phyloP scores from a whole-genome alignment of 2,888 invertebrate genomes.

The Philonicus albiceps region DNA sequence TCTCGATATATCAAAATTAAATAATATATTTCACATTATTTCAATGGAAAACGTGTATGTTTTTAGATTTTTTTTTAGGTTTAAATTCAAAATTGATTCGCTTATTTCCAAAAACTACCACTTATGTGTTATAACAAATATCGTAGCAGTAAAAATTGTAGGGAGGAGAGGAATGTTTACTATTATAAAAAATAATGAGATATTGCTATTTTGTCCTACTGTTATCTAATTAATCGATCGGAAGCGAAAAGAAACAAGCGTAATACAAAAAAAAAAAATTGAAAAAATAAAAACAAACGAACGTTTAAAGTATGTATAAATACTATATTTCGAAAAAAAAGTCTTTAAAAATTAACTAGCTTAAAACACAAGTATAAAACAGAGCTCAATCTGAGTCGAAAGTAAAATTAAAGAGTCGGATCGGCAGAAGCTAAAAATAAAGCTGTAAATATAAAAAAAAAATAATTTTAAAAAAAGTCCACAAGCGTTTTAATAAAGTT shows the following conservation, averaged over 20 bases:
- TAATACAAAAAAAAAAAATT: slow-evolving; percentile 1
- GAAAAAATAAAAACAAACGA: slow-evolving; percentile 19
- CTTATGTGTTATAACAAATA: no score
- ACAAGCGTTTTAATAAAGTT: not conserved
- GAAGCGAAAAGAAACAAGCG: not conserved
- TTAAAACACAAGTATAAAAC: slow-evolving; percentile 31
- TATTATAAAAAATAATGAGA: no score
- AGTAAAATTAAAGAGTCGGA: not conserved
- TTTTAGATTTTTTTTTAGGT: no score
- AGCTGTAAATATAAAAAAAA: not conserved
- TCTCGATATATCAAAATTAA: no score
- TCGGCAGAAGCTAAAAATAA: not conserved
- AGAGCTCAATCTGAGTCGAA: not conserved
- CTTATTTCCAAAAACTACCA: no score
- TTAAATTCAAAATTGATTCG: no score
- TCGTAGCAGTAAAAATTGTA: no score
- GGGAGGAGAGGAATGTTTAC: no score
- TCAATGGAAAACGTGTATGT: no score
- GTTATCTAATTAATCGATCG: not conserved
- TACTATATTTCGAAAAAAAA: slow-evolving; percentile 33
- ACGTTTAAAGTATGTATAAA: slow-evolving; percentile 26
- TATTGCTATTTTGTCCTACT: not conserved
- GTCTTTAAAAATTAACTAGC: slow-evolving; percentile 28
- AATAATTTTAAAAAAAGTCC: slow-evolving; percentile 6
- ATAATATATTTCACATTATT: no score